A percentile compares a stretch with the other conserved stretches of the same genome.
Conservation (phyloP, 2,888 invertebrate species). For the Orthosia incerta region DNA sequence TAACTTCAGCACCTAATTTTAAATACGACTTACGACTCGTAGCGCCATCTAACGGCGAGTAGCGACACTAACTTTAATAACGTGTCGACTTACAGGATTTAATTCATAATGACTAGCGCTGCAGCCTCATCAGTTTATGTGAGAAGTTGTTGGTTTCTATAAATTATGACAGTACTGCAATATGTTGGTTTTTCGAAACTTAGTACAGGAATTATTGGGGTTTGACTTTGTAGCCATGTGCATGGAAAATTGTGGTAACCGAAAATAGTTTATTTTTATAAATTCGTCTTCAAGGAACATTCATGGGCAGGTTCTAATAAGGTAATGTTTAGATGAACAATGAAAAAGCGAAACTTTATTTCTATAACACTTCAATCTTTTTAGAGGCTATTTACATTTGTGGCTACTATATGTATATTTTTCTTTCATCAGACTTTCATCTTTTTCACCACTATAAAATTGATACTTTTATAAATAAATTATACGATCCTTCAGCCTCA, state of each 20-base stretch:
- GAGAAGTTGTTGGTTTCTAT: constrained; percentile 47
- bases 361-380: too few relatives aligned
- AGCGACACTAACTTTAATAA: constrained; percentile 73
- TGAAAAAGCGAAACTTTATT: background rate
- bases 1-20: constrained; percentile 7
- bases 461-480: background rate
- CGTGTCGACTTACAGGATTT: constrained; percentile 65
- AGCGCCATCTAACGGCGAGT: constrained; percentile 85
- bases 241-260: background rate
- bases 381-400: background rate
- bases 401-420: background rate
- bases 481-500: background rate
- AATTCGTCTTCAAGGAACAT: background rate
- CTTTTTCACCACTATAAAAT: background rate
- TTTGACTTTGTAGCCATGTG: too few relatives aligned
- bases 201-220: too few relatives aligned
- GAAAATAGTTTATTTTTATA: too few relatives aligned
- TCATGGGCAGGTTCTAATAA: too few relatives aligned
- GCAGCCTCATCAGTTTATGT: constrained; percentile 58
- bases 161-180: constrained; percentile 20
- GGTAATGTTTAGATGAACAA: background rate
- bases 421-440: too few relatives aligned
- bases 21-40: constrained; percentile 39
- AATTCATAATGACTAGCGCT: constrained; percentile 62
- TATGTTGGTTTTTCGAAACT: background rate